Percentiles rank a stretch among this genome's conserved stretches.
Conservation (phyloP, 2,888 invertebrate species). For the Drosophila peninsularis region DNA sequence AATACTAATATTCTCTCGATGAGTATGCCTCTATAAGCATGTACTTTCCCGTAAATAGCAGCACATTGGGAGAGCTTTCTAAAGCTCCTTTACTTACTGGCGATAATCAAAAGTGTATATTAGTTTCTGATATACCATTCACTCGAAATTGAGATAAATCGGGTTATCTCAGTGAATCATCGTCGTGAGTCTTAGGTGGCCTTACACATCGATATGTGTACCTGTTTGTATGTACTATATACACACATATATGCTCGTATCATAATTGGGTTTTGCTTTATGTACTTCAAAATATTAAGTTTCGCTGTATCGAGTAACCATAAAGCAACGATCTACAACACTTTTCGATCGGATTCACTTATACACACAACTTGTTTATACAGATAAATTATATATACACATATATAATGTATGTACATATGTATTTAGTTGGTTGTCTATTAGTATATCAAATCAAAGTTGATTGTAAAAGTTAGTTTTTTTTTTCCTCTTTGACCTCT, state of each 20-base stretch:
- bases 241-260: background rate
- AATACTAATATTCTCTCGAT: no score
- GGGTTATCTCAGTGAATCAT: constrained; percentile 13
- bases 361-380: background rate
- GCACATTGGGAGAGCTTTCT: background rate
- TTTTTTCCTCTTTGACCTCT: constrained; percentile 28
- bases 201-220: background rate
- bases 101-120: background rate
- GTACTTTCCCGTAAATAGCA: no score
- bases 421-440: no score
- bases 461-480: constrained; percentile 21
- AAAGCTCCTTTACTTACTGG: background rate
- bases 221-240: no score
- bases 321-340: constrained; percentile 16
- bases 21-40: no score
- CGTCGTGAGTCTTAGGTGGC: background rate
- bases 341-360: constrained; percentile 2
- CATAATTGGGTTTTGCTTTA: constrained; percentile 4
- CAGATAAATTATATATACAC: background rate
- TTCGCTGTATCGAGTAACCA: constrained; percentile 42
- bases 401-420: background rate
- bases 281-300: constrained; percentile 26
- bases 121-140: no score
- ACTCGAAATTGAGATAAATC: background rate
- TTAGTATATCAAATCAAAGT: background rate